Evolutionary conservation across 2,797 vertebrate genomes (phyloP), one percentile per base, ranked within the genome.

Genomic region (Buphagus erythrorhynchus): DNA sequence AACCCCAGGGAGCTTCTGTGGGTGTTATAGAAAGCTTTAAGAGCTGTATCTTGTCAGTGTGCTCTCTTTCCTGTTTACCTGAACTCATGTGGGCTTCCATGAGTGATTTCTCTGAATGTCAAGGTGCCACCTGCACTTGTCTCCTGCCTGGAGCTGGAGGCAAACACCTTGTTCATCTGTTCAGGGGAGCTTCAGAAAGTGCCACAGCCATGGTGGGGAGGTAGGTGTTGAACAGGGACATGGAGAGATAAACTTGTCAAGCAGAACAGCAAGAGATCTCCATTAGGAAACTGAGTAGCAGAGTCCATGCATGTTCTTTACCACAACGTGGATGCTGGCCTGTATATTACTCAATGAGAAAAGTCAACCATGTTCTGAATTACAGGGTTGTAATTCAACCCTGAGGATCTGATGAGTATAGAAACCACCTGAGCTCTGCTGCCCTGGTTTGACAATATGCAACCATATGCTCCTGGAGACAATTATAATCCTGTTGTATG

Each of bases 361-460:
- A 86, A 93, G n/a, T 48, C 65, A 90, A 18, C 43, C 38, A 6
- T 9, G 16, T 54, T 77, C 63, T 83, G 49, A 88, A 58, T 85
- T 55, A 72, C 40, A 69, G 58, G 38, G 19, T 2, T 84, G n/a
- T 90, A 91, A 93, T 90, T 90, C 58, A 51, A 48, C 49, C 58
- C 73, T 17, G 40, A 93, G 58, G 72, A 82, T 54, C 51, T 76
- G 43, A 72, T 52, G 33, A 73, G 48, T 82, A n/a, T 15, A 90
- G 59, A 82, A 95, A 86, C 29, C 63, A 80, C 61, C 67, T 58
- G 57, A 95, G 67, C 79, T 95, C 77, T 90, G 65, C 46, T 83
- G 46, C 72, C 40, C 54, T 75, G 17, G 38, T 78, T 82, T 90
- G 65, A 88, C 76, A n/a, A n/a, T n/a, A n/a, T n/a, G n/a, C n/a